phyloP scores from a whole-genome alignment of 2,113 vertebrate species.

The Perca schrenkii region DNA sequence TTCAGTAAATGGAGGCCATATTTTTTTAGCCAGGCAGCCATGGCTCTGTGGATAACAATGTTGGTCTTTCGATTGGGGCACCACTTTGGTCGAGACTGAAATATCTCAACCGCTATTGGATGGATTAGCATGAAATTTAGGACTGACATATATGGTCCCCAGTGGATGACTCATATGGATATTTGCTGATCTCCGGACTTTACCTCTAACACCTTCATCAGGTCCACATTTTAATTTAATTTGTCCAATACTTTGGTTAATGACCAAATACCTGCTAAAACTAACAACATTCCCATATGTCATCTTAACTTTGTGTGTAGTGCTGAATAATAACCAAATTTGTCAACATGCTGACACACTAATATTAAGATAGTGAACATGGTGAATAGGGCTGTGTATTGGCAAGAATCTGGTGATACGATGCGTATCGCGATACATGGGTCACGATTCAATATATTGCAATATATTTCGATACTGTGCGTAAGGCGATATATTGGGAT shows the following conservation, averaged over 20 bases:
- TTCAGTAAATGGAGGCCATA: conserved; percentile 8
- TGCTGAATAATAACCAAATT: background rate
- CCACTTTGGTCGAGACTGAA: background rate
- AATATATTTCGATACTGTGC: too few relatives aligned
- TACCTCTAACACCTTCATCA: background rate
- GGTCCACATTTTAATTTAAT: background rate
- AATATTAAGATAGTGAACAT: background rate
- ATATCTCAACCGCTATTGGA: background rate
- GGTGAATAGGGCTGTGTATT: too few relatives aligned
- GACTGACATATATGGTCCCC: too few relatives aligned
- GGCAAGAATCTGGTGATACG: too few relatives aligned
- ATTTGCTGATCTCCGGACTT: background rate
- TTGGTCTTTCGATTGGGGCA: background rate
- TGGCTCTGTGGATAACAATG: background rate
- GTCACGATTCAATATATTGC: too few relatives aligned
- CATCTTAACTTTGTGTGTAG: background rate
- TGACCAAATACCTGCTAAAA: background rate
- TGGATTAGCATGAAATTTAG: background rate
- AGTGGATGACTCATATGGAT: background rate
- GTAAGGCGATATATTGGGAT: too few relatives aligned
- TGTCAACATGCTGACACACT: background rate
- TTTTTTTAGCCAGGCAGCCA: background rate
- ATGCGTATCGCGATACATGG: too few relatives aligned
- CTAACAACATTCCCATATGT: background rate
- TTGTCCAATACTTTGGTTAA: background rate